phyloP scores from a whole-genome alignment of 2,888 invertebrate species.

The Oasisia sp. region DNA sequence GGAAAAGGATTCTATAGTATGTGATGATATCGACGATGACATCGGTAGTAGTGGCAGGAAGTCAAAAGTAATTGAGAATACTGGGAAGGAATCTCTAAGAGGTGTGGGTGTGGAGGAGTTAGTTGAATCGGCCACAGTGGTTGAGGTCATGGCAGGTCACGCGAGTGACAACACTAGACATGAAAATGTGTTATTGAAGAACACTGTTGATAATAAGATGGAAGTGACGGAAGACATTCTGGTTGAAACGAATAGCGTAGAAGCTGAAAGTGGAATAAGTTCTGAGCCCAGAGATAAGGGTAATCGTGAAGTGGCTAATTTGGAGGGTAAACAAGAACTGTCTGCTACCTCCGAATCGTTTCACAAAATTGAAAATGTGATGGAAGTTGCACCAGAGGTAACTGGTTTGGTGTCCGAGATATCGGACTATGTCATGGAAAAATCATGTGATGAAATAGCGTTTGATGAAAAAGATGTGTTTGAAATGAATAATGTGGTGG shows the following conservation, averaged over 20 bases:
- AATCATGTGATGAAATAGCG: neutral
- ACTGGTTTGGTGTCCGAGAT: neutral
- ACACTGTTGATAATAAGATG: neutral
- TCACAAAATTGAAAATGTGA: neutral
- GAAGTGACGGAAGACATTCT: neutral
- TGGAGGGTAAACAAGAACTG: neutral
- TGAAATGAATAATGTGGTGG: neutral
- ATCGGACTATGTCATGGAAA: neutral
- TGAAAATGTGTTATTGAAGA: neutral
- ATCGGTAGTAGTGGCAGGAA: neutral
- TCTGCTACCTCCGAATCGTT: neutral
- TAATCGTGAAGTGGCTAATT: neutral
- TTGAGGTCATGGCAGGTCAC: neutral
- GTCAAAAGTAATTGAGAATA: neutral
- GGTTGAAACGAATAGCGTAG: neutral
- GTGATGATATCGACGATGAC: neutral
- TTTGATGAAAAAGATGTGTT: neutral
- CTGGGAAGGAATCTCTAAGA: neutral
- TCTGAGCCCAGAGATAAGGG: neutral
- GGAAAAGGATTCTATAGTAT: neutral
- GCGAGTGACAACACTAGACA: neutral
- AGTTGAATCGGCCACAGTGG: neutral
- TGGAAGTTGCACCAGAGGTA: neutral
- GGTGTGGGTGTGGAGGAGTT: neutral
- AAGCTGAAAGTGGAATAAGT: neutral